Evolutionary conservation across 2,888 invertebrate genomes (phyloP).

Genomic region (Heliconius ismenius): DNA sequence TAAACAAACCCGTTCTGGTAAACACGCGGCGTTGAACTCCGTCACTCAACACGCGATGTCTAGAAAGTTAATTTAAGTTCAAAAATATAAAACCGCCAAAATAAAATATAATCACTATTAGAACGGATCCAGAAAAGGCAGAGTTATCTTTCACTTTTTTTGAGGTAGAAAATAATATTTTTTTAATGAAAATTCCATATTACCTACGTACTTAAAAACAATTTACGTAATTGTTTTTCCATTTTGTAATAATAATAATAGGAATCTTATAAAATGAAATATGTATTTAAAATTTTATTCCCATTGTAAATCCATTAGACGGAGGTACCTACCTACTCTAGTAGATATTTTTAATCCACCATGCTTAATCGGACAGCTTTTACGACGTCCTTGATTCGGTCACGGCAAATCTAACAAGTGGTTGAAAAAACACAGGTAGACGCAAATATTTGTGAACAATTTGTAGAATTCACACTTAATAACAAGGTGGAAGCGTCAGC

Average conservation of each 20-base stretch:
- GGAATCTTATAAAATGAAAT: constrained; percentile 35
- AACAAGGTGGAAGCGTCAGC: constrained; percentile 66
- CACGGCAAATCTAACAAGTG: constrained; percentile 73
- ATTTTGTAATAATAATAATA: constrained; percentile 2
- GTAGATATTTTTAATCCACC: constrained; percentile 59
- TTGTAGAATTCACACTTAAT: constrained; percentile 81
- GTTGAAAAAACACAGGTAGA: constrained; percentile 74
- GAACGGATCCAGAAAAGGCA: not conserved
- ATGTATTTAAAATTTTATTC: constrained; percentile 39
- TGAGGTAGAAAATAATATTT: not conserved
- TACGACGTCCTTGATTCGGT: constrained; percentile 69
- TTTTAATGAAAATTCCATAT: not conserved
- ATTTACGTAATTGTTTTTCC: not conserved
- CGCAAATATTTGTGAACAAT: constrained; percentile 81
- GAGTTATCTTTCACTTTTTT: not conserved
- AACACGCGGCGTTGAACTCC: not conserved
- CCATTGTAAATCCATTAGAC: constrained; percentile 48
- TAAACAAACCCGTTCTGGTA: not conserved
- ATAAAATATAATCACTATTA: not conserved
- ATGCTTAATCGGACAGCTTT: constrained; percentile 67
- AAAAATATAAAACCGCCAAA: not conserved
- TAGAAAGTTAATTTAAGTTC: too few relatives aligned
- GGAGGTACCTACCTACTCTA: constrained; percentile 42
- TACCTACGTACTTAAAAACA: not conserved
- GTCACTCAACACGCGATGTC: too few relatives aligned